Base-by-base conservation (phyloP, 23 tunicate species). In the Trididemnum nubilum region DNA sequence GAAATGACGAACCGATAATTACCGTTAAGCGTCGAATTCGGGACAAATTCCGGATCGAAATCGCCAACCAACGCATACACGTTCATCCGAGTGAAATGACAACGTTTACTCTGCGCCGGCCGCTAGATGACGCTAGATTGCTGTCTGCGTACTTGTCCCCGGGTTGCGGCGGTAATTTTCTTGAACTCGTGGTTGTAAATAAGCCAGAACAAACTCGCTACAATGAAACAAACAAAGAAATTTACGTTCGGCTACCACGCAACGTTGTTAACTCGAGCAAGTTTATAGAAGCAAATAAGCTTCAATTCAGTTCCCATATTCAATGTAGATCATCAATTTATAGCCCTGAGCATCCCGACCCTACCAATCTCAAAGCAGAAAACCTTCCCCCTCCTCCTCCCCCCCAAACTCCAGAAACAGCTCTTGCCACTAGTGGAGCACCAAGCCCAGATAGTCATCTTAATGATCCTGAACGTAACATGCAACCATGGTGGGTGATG, bases 41-140 rank as follows among this genome's bases (percentile, higher is more conserved):
- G 2, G 82, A 79, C 31, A 91, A 91, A 81, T 83, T 91, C 69
- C 87, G 97, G 37, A 71, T 91, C 28, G 90, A 81, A 59, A 63
- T 81, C 65, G 44, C 36, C 27, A 34, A 37, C 24, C 97, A 91
- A 58, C 89, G 87, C 0, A 67, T 91, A 22, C 82, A 85, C 59
- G 77, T 91, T 34, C 83, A 84, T 61, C 85, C 90, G 1, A 40
- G 36, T 39, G 90, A 81, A 52, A 91, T 91, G 97, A 85, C 87
- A 27, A 65, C 97, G 9, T 81, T 74, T 27, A 39, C 83, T 31
- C 36, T 89, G 49, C 72, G 97, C 22, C 90, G 51, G 24, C 70
- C 78, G 64, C 82, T 91, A 52, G 90, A 77, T 79, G 85, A 85
- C 79, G 58, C 69, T 36, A 59, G 91, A 35, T 5, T 76, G 31